phyloP scores from a whole-genome alignment of 2,797 vertebrate genomes.

The Hippopotamyrus pictus region DNA sequence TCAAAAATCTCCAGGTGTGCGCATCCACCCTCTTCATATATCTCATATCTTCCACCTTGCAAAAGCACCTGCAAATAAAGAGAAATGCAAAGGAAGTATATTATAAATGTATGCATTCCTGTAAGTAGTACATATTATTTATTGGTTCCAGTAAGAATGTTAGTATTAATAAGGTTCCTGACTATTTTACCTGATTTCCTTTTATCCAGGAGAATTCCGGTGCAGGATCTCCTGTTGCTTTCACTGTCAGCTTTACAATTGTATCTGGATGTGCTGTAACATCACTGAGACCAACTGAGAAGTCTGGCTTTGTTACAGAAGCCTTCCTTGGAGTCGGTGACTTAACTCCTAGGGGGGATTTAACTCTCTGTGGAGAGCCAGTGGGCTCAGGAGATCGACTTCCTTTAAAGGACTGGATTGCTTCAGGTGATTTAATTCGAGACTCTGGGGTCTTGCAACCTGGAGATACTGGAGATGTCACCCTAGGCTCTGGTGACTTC shows the following conservation, averaged over 20 bases:
- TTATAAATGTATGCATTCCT: not conserved
- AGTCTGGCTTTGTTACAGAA: conserved; percentile 50
- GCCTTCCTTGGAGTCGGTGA: conserved; percentile 57
- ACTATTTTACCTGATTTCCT: conserved; percentile 61
- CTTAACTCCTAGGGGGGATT: conserved; percentile 64
- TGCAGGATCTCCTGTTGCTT: conserved; percentile 56
- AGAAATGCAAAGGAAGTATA: conserved; percentile 16
- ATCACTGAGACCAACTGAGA: conserved; percentile 54
- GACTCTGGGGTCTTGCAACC: conserved; percentile 45
- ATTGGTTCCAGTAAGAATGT: not conserved
- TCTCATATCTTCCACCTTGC: conserved; percentile 63
- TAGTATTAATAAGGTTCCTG: not conserved
- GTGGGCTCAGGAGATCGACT: conserved; percentile 23
- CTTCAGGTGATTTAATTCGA: conserved; percentile 19
- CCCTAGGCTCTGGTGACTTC: conserved; percentile 33
- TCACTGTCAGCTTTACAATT: conserved; percentile 54
- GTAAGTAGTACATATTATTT: not conserved
- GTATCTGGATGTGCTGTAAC: conserved; percentile 46
- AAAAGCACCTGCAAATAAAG: conserved; percentile 50
- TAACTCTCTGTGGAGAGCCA: conserved; percentile 54
- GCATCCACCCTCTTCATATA: conserved; percentile 60
- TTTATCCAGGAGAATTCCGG: conserved; percentile 60
- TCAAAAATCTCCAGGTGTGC: conserved; percentile 62
- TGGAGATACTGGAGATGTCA: conserved; percentile 51
- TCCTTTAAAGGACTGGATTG: not conserved